phyloP scores from a whole-genome alignment of 2,888 invertebrate genomes.

The Helobdella robusta region DNA sequence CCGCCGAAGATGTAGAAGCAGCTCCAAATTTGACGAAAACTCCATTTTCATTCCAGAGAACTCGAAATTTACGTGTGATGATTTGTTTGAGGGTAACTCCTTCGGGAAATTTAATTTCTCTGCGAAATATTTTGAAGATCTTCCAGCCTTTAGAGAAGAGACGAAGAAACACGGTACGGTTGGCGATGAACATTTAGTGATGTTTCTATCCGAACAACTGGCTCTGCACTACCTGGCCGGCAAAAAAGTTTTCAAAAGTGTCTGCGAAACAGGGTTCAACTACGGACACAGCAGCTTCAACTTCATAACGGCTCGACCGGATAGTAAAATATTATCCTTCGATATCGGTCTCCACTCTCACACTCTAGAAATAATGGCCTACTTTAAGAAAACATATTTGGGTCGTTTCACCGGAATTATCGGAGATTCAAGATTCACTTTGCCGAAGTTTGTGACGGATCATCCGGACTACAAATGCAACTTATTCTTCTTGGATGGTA shows the following conservation, averaged over 20 bases:
- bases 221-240: slow-evolving; percentile 21
- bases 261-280: slow-evolving; percentile 28
- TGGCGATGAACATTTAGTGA: slow-evolving; percentile 15
- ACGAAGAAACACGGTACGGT: neutral
- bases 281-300: slow-evolving; percentile 25
- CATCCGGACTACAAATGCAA: slow-evolving; percentile 28
- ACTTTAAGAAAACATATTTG: slow-evolving; percentile 22
- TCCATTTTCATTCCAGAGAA: slow-evolving; percentile 2
- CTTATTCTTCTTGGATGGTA: slow-evolving; percentile 32
- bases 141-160: neutral
- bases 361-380: slow-evolving; percentile 27
- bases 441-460: slow-evolving; percentile 23
- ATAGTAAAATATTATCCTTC: slow-evolving; percentile 30
- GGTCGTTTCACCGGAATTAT: slow-evolving; percentile 24
- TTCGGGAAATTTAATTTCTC: slow-evolving; percentile 2
- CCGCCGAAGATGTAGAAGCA: too few species aligned
- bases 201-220: slow-evolving; percentile 11
- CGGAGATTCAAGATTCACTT: slow-evolving; percentile 31
- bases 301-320: slow-evolving; percentile 28
- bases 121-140: neutral
- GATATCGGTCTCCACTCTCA: slow-evolving; percentile 29
- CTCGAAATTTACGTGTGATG: slow-evolving; percentile 9
- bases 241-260: neutral
- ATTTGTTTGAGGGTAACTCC: neutral
- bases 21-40: too few species aligned